phyloP scores from a whole-genome alignment of 2,113 vertebrate species.

The Chaetodon trifascialis region DNA sequence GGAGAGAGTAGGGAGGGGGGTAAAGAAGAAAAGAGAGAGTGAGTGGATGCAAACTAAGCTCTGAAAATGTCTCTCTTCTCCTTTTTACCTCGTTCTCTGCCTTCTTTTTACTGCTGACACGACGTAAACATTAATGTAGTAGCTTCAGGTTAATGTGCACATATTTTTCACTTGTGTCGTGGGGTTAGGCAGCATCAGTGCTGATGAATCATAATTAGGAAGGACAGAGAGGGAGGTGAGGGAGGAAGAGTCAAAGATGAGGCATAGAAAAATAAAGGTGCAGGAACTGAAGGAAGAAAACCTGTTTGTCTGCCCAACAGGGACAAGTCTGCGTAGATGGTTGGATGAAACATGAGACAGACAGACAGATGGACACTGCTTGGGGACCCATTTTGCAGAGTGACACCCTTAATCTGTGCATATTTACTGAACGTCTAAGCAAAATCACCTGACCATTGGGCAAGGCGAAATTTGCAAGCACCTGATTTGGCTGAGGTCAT shows the following conservation, averaged over 20 bases:
- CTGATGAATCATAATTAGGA: not conserved
- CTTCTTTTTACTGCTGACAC: not conserved
- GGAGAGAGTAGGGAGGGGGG: not conserved
- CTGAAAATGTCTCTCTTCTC: not conserved
- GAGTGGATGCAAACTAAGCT: not conserved
- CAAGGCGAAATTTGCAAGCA: slow-evolving; percentile 27
- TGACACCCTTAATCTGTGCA: not conserved
- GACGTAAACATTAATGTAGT: slow-evolving; percentile 1
- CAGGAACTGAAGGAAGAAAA: not conserved
- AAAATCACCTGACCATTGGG: not conserved
- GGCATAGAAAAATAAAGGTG: not conserved
- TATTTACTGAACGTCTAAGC: slow-evolving; percentile 15
- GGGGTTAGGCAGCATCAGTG: not conserved
- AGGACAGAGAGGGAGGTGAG: not conserved
- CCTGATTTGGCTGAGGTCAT: slow-evolving; percentile 38
- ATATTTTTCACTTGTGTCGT: not conserved
- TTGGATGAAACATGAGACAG: not conserved
- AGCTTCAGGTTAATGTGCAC: not conserved
- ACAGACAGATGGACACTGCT: not conserved
- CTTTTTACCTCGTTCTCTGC: not conserved
- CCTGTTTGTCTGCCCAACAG: too few relatives aligned
- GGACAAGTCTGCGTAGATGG: not conserved
- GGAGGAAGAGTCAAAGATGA: not conserved
- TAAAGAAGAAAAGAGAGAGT: not conserved
- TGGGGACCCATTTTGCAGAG: not conserved